A percentile compares a stretch with the other conserved stretches of the same genome.
Conservation (phyloP, 1,140 invertebrate genomes). For the Zaprionus tsacasi region DNA sequence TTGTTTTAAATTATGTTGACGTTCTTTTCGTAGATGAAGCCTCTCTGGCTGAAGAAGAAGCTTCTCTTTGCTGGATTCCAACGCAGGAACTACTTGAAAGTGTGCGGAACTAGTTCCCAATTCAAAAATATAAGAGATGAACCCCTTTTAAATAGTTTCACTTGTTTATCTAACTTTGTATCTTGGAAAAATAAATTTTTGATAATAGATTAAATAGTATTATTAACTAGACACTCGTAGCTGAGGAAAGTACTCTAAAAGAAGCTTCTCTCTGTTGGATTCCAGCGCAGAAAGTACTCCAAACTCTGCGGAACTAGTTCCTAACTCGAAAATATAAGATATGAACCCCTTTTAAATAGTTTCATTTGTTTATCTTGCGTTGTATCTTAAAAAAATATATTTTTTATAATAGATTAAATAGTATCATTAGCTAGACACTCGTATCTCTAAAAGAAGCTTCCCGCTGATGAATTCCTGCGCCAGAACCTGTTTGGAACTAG, state of each 20-base stretch:
- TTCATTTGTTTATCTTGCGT: slow-evolving; percentile 1
- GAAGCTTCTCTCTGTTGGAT: too few species aligned
- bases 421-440: background rate
- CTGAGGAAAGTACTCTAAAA: too few species aligned
- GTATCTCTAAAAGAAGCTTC: too few species aligned
- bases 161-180: background rate
- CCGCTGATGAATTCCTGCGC: too few species aligned
- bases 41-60: too few species aligned
- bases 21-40: background rate
- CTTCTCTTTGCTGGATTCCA: too few species aligned
- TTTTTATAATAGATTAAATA: background rate
- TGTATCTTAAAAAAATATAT: background rate
- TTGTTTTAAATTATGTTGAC: slow-evolving; percentile 64
- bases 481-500: background rate
- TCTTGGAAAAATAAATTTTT: background rate
- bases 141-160: too few species aligned
- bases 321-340: background rate
- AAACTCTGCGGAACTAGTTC: background rate
- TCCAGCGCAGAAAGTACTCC: too few species aligned
- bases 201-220: background rate
- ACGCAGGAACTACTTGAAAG: too few species aligned
- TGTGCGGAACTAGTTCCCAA: too few species aligned
- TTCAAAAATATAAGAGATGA: too few species aligned
- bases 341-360: background rate
- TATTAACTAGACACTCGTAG: background rate